Evolutionary conservation across 1,140 invertebrate genomes (phyloP).

Genomic region (Catajapyx aquilonaris): DNA sequence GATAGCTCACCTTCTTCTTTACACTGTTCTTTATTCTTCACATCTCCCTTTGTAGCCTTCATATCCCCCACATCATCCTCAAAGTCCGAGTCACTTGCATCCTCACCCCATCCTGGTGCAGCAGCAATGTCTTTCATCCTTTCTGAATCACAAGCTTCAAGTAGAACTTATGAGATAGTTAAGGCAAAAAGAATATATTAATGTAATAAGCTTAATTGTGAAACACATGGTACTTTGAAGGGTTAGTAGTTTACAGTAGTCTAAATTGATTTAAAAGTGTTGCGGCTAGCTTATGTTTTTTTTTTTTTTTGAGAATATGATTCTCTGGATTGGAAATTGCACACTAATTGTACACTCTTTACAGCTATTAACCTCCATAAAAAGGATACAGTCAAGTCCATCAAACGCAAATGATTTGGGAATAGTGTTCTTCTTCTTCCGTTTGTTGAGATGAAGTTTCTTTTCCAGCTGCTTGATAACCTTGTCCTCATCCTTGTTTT

Average conservation of each 20-base stretch:
- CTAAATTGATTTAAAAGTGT: constrained; percentile 4
- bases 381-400: neutral
- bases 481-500: neutral
- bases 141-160: constrained; percentile 57
- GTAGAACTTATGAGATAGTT: constrained; percentile 29
- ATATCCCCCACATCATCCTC: constrained; percentile 34
- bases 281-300: constrained; percentile 10
- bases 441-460: neutral
- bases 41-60: constrained; percentile 15
- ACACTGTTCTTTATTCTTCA: constrained; percentile 14
- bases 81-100: constrained; percentile 36
- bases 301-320: constrained; percentile 2
- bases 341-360: constrained; percentile 7
- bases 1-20: no score
- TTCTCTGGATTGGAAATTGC: constrained; percentile 6
- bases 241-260: constrained; percentile 1
- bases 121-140: constrained; percentile 37
- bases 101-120: constrained; percentile 36
- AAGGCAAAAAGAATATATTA: constrained; percentile 7
- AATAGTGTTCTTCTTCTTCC: neutral
- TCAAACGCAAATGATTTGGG: neutral
- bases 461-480: neutral
- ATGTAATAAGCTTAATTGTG: neutral
- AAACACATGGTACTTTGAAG: neutral
- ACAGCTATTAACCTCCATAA: constrained; percentile 1